Conservation (phyloP, 1,140 invertebrate species). For the Campoletis sonorensis region DNA sequence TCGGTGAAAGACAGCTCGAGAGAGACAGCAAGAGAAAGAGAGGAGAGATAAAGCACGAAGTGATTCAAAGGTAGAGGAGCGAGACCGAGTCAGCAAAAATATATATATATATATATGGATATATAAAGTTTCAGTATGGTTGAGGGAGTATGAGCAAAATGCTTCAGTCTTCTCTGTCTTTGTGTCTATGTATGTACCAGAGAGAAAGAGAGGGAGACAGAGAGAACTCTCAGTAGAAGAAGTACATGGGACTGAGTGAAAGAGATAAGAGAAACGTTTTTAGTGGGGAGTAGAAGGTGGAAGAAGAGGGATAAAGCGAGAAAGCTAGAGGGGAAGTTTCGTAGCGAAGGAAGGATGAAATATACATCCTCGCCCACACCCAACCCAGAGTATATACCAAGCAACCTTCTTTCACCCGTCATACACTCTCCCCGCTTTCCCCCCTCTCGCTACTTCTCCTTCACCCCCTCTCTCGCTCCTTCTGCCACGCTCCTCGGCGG, state of each 20-base stretch:
- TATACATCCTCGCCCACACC: constrained; percentile 35
- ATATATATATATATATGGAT: not conserved
- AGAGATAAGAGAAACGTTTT: constrained; percentile 41
- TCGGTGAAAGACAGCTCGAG: not conserved
- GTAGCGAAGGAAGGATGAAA: constrained; percentile 32
- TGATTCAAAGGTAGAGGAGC: constrained; percentile 26
- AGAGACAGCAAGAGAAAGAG: not conserved
- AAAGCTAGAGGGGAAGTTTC: constrained; percentile 31
- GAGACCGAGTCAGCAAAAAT: constrained; percentile 5
- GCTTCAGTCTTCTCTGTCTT: not conserved
- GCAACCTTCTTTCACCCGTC: constrained; percentile 44
- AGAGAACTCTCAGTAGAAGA: constrained; percentile 39
- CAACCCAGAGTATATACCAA: not conserved
- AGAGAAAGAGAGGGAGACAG: constrained; percentile 45
- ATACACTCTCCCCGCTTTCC: constrained; percentile 34
- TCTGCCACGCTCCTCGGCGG: constrained; percentile 49
- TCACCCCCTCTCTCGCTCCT: not conserved
- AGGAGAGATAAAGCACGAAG: constrained; percentile 10
- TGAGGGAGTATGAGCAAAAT: constrained; percentile 13
- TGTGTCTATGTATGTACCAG: not conserved
- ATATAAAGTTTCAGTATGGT: constrained; percentile 18
- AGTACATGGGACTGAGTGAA: constrained; percentile 34
- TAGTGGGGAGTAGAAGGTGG: constrained; percentile 14
- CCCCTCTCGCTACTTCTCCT: not conserved
- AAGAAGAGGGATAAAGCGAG: constrained; percentile 43